A percentile compares a stretch with the other conserved stretches of the same genome.
These are phyloP conservation scores for Cryptus viduatorius DNA, from an alignment of 2,888 invertebrate species.

Conservation along the genomic window DNA sequence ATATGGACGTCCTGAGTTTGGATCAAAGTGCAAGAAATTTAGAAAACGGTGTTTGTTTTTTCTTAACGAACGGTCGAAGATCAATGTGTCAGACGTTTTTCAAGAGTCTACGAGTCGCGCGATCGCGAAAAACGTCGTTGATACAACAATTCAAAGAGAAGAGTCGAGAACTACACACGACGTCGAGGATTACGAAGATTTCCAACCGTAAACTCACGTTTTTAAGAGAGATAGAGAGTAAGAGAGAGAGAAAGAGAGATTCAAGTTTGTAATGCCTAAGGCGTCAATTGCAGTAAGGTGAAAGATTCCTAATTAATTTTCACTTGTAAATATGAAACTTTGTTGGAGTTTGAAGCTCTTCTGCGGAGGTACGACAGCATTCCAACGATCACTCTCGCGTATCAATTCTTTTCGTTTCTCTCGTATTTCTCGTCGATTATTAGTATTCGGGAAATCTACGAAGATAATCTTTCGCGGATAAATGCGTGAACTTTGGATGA, in stretches of 20 bases:
- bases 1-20: not conserved
- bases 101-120: not conserved
- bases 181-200: slow-evolving; percentile 15
- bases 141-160: slow-evolving; percentile 14
- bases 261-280: slow-evolving; percentile 66
- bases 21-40: slow-evolving; percentile 26
- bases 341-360: slow-evolving; percentile 41
- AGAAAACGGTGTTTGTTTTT: slow-evolving; percentile 16
- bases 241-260: slow-evolving; percentile 10
- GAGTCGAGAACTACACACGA: slow-evolving; percentile 1
- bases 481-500: slow-evolving; percentile 1
- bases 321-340: slow-evolving; percentile 66
- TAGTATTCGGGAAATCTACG: slow-evolving; percentile 25
- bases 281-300: slow-evolving; percentile 68
- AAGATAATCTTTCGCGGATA: slow-evolving; percentile 36
- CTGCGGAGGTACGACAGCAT: slow-evolving; percentile 57
- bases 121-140: not conserved
- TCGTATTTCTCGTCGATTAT: not conserved
- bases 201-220: slow-evolving; percentile 16
- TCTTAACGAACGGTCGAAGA: not conserved
- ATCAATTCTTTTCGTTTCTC: slow-evolving; percentile 14
- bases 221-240: not conserved
- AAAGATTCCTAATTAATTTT: slow-evolving; percentile 67
- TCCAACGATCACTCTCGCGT: not conserved
- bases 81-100: slow-evolving; percentile 26